Conservation (phyloP, 2,113 vertebrate genomes). For the Gasterosteus aculeatus region DNA sequence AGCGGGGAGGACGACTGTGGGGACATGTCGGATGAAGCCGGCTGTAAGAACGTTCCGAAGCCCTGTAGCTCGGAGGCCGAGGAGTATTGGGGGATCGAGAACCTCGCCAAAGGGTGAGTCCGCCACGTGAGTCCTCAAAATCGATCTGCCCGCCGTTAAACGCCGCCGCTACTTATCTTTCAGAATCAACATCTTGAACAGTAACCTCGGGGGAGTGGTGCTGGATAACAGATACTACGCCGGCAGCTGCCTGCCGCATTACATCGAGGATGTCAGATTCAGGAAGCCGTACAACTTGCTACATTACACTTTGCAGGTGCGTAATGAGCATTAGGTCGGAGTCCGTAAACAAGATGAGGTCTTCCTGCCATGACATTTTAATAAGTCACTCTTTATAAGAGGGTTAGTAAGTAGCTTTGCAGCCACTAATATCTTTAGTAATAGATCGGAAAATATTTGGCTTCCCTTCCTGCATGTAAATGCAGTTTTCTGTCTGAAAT, state of each 20-base stretch:
- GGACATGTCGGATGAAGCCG: constrained; percentile 89
- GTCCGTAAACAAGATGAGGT: background rate
- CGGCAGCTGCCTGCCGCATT: constrained; percentile 88
- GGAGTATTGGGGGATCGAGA: constrained; percentile 90
- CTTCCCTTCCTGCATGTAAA: no score
- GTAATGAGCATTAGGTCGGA: background rate
- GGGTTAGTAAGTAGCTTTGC: no score
- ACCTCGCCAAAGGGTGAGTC: constrained; percentile 90
- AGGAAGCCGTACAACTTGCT: constrained; percentile 93
- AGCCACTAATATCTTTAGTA: background rate
- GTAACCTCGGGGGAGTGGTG: constrained; percentile 87
- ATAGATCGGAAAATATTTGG: background rate
- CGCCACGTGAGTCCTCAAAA: background rate
- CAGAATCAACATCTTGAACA: constrained; percentile 90
- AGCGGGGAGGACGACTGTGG: constrained; percentile 95
- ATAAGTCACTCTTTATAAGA: background rate
- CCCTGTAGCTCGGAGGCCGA: constrained; percentile 86
- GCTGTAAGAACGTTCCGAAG: constrained; percentile 80
- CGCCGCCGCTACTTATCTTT: constrained; percentile 5
- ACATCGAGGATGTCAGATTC: constrained; percentile 85
- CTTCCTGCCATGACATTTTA: background rate
- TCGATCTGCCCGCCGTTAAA: background rate
- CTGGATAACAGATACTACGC: constrained; percentile 92
- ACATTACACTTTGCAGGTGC: constrained; percentile 86
- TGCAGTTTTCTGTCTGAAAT: no score